These are phyloP conservation scores for Gonioctena quinquepunctata DNA, from an alignment of 1,140 invertebrate genomes.

Conservation along the genomic window DNA sequence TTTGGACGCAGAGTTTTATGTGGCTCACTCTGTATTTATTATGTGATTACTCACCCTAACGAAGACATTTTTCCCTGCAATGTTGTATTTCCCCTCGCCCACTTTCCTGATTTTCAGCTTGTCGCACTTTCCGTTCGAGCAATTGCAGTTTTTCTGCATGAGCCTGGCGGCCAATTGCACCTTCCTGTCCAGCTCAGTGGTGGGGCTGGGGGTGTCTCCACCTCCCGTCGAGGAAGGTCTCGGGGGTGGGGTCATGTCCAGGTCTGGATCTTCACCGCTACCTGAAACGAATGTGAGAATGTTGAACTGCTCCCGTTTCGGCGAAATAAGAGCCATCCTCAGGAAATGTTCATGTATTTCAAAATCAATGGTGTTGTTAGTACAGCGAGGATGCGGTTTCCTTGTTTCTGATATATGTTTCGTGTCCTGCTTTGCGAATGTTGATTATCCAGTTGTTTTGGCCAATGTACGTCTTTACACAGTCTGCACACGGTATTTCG, in stretches of 20 bases:
- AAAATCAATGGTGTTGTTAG: no score
- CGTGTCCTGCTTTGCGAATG: no score
- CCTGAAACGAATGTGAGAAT: conserved; percentile 25
- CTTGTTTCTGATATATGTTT: no score
- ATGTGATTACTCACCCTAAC: conserved; percentile 62
- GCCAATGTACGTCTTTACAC: no score
- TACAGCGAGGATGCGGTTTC: no score
- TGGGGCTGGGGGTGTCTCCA: conserved; percentile 46
- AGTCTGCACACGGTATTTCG: no score
- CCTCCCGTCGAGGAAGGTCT: conserved; percentile 48
- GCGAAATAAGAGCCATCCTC: no score
- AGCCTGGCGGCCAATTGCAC: conserved; percentile 71
- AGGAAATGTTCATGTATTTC: no score
- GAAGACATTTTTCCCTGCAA: conserved; percentile 81
- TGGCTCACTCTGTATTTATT: no score
- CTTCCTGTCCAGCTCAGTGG: conserved; percentile 69
- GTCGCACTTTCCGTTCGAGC: conserved; percentile 69
- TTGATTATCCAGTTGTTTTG: no score
- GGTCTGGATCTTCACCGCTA: conserved; percentile 61
- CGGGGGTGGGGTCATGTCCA: conserved; percentile 49
- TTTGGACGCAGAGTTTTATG: no score
- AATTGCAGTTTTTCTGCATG: conserved; percentile 71
- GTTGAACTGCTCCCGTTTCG: no score
- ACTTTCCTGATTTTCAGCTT: conserved; percentile 77
- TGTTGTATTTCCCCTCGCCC: conserved; percentile 79